phyloP scores from a whole-genome alignment of 2,888 invertebrate genomes.

The Harpalus rufipes region DNA sequence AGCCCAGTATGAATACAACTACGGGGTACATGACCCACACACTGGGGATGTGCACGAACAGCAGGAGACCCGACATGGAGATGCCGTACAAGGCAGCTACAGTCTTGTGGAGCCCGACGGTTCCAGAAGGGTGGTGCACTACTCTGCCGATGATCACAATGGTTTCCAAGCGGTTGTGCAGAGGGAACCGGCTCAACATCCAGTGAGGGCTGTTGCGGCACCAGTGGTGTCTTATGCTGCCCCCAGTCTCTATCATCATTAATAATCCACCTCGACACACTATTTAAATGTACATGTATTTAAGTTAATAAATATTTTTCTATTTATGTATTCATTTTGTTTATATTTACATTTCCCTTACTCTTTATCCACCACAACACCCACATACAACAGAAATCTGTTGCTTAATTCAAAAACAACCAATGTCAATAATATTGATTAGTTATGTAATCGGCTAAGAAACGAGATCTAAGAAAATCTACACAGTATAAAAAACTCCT shows the following conservation, averaged over 20 bases:
- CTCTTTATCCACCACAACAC: no score
- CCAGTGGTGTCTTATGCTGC: conserved; percentile 55
- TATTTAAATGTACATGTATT: no score
- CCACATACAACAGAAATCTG: no score
- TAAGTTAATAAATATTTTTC: no score
- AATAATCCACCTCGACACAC: background rate
- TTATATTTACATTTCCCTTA: no score
- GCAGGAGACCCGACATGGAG: conserved; percentile 78
- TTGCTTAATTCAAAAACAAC: no score
- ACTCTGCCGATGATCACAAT: conserved; percentile 78
- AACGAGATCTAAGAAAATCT: no score
- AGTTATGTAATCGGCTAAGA: no score
- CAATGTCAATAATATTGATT: no score
- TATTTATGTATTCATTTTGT: no score
- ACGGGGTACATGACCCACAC: conserved; percentile 77
- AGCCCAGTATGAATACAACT: conserved; percentile 78
- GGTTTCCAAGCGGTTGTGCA: conserved; percentile 80
- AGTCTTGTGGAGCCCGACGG: conserved; percentile 79
- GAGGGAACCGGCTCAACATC: conserved; percentile 75
- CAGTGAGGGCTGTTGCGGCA: conserved; percentile 68
- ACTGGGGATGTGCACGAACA: conserved; percentile 80
- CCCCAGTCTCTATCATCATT: conserved; percentile 33
- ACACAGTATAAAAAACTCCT: no score
- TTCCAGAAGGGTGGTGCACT: conserved; percentile 78
- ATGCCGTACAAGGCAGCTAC: conserved; percentile 78